A percentile compares a stretch with the other conserved stretches of the same genome.
Conservation (phyloP, 2,888 invertebrate genomes). For the Cataglyphis albicans region DNA sequence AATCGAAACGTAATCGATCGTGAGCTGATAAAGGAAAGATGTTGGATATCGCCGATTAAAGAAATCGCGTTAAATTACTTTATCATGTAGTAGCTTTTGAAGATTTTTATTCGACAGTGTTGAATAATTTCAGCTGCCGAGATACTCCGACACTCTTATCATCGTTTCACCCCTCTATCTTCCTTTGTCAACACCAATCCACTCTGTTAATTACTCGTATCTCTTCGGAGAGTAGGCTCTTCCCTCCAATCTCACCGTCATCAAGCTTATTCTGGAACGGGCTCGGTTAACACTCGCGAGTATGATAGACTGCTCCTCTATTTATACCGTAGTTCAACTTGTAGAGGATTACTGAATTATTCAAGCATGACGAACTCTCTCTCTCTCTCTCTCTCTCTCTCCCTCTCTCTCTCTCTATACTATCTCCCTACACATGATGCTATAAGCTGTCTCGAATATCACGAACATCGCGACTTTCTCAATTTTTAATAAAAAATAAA, state of each 20-base stretch:
- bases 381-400: too few species aligned
- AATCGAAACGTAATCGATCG: neutral
- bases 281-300: conserved; percentile 1
- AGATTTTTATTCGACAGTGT: neutral
- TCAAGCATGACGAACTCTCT: conserved; percentile 20
- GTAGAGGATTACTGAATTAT: conserved; percentile 41
- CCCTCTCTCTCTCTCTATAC: neutral
- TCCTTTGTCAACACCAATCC: conserved; percentile 33
- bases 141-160: neutral
- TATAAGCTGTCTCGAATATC: neutral
- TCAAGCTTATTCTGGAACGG: conserved; percentile 13
- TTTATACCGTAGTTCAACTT: conserved; percentile 34
- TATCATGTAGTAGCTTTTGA: neutral
- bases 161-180: neutral
- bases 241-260: conserved; percentile 22
- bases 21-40: neutral
- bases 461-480: neutral
- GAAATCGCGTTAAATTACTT: neutral
- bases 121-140: neutral
- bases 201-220: conserved; percentile 28
- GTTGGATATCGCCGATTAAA: neutral
- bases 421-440: neutral
- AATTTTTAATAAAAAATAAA: conserved; percentile 3
- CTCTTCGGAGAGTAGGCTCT: conserved; percentile 5
- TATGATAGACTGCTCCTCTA: conserved; percentile 48